These are phyloP conservation scores for Xenopus tropicalis DNA, from an alignment of 2,113 vertebrate species.

Conservation along the genomic window DNA sequence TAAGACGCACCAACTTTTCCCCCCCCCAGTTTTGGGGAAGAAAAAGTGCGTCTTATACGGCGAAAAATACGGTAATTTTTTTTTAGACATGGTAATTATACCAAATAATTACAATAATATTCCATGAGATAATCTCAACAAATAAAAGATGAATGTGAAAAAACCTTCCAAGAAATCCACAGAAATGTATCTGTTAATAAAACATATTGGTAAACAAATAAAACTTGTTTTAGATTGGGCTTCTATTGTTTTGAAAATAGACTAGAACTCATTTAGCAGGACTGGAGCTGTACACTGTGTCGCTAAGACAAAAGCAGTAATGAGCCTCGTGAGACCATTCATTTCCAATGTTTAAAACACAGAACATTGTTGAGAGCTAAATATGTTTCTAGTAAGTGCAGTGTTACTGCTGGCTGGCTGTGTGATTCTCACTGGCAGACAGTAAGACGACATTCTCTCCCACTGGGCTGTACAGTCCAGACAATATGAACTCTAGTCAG, in stretches of 20 bases:
- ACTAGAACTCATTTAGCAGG: constrained; percentile 39
- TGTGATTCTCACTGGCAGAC: constrained; percentile 36
- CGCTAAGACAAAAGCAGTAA: constrained; percentile 32
- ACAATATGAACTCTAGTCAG: constrained; percentile 14
- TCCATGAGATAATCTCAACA: too few species aligned
- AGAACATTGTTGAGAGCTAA: constrained; percentile 35
- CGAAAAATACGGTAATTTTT: too few species aligned
- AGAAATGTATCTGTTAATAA: constrained; percentile 4
- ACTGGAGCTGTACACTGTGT: constrained; percentile 32
- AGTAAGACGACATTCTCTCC: constrained; percentile 37
- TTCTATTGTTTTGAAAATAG: constrained; percentile 33
- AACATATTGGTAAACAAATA: background rate
- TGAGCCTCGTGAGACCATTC: constrained; percentile 40
- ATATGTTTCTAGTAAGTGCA: constrained; percentile 35
- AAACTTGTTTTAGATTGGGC: background rate
- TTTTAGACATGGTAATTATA: too few species aligned
- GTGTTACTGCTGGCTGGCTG: constrained; percentile 40
- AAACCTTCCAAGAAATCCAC: background rate
- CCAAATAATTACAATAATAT: too few species aligned
- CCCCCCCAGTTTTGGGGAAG: too few species aligned
- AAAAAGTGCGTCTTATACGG: too few species aligned
- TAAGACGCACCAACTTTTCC: too few species aligned
- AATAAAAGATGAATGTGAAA: background rate
- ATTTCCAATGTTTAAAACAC: constrained; percentile 43
- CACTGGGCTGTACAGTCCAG: constrained; percentile 10